Percentiles rank a stretch among this genome's conserved stretches.
These are phyloP conservation scores for Cheirogaleus major DNA, from an alignment of 2,797 vertebrate species.

Conservation along the genomic window DNA sequence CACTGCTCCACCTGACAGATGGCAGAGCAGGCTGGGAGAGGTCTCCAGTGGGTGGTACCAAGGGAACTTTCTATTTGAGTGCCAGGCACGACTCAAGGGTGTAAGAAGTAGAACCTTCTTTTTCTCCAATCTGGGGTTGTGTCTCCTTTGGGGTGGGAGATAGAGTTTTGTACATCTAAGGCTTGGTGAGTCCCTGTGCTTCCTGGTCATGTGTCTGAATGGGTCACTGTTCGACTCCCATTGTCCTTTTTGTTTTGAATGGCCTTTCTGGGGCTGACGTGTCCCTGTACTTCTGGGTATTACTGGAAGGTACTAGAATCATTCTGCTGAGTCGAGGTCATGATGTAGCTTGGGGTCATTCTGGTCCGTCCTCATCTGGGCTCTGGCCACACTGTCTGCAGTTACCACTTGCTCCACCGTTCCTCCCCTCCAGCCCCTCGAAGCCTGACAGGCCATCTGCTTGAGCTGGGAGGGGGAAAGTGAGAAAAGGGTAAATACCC, in stretches of 20 bases:
- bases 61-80: not conserved
- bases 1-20: not conserved
- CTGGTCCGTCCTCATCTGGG: not conserved
- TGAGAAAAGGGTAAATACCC: not conserved
- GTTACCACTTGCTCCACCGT: not conserved
- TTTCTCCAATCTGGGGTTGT: not conserved
- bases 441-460: not conserved
- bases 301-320: not conserved
- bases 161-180: not conserved
- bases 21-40: not conserved
- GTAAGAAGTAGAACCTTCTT: not conserved
- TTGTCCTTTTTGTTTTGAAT: not conserved
- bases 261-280: not conserved
- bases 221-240: not conserved
- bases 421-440: too few relatives aligned
- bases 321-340: not conserved
- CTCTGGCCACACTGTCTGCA: not conserved
- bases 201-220: not conserved
- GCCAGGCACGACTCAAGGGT: not conserved
- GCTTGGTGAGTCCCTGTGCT: not conserved
- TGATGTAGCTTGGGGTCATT: not conserved
- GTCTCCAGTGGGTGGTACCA: accelerated
- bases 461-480: not conserved
- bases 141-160: not conserved
- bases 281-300: not conserved